Conservation (phyloP, 1,140 invertebrate species). For the Trachymyrmex cornetzi region DNA sequence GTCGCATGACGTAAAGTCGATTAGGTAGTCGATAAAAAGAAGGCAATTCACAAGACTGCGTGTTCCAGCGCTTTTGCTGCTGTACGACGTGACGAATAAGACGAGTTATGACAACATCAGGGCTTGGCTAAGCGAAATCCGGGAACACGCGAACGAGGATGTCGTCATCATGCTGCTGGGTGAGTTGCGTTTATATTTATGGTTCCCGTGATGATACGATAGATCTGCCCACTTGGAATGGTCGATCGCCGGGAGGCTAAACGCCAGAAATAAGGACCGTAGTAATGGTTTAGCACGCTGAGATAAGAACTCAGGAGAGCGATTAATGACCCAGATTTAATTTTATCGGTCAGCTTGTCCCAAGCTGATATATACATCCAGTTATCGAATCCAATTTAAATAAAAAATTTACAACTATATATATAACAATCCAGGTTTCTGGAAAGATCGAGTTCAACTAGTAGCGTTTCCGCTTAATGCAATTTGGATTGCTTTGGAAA, state of each 20-base stretch:
- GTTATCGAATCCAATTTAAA: constrained; percentile 10
- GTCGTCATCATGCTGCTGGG: constrained; percentile 96
- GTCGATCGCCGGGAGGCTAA: constrained; percentile 9
- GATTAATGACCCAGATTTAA: constrained; percentile 34
- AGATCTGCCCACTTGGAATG: constrained; percentile 28
- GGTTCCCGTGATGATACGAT: constrained; percentile 8
- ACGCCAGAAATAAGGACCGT: constrained; percentile 12
- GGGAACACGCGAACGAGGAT: constrained; percentile 94
- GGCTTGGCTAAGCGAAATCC: constrained; percentile 95
- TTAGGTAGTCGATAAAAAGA: constrained; percentile 66
- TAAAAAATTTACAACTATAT: constrained; percentile 2
- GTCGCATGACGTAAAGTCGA: constrained; percentile 54
- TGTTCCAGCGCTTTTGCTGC: constrained; percentile 92
- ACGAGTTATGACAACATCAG: constrained; percentile 95
- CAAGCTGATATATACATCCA: constrained; percentile 7
- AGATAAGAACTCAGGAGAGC: constrained; percentile 35
- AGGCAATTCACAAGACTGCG: constrained; percentile 55
- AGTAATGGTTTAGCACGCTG: neutral
- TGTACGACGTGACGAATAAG: constrained; percentile 97
- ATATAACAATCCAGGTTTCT: neutral
- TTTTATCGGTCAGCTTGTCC: constrained; percentile 1
- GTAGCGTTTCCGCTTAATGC: constrained; percentile 7
- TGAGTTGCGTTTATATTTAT: constrained; percentile 83
- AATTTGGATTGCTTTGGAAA: constrained; percentile 20
- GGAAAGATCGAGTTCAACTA: constrained; percentile 4